Percentiles rank a stretch among this genome's conserved stretches.
phyloP scores from a whole-genome alignment of 1,140 invertebrate species.

The Bombus ignitus region DNA sequence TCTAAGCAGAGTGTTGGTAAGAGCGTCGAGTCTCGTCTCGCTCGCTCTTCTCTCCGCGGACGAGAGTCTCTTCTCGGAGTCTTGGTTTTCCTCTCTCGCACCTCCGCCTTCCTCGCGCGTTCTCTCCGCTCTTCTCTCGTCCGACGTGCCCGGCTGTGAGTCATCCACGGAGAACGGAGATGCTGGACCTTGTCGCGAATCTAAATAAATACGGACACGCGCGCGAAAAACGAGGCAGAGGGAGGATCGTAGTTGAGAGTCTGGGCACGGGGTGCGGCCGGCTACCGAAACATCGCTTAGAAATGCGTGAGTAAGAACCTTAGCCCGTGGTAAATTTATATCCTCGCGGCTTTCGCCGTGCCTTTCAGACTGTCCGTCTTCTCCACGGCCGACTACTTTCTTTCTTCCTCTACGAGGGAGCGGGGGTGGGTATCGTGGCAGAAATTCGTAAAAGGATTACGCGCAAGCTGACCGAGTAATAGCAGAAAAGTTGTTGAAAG shows the following conservation, averaged over 20 bases:
- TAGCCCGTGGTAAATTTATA: conserved; percentile 74
- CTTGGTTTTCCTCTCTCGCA: conserved; percentile 15
- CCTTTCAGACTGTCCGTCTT: not conserved
- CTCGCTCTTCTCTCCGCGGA: conserved; percentile 25
- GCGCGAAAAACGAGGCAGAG: conserved; percentile 24
- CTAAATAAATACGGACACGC: conserved; percentile 75
- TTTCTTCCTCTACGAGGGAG: not conserved
- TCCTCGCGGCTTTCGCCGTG: conserved; percentile 59
- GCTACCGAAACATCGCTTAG: conserved; percentile 74
- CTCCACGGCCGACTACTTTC: too few species aligned
- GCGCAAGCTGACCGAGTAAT: too few species aligned
- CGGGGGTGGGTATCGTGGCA: too few species aligned
- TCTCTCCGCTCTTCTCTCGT: not conserved
- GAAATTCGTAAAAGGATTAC: too few species aligned
- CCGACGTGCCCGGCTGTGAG: conserved; percentile 14
- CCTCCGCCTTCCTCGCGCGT: not conserved
- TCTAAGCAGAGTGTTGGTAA: conserved; percentile 71
- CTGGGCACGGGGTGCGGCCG: conserved; percentile 50
- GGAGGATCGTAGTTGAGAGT: conserved; percentile 19
- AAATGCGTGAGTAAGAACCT: conserved; percentile 78
- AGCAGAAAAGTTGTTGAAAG: not conserved
- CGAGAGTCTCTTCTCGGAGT: conserved; percentile 27
- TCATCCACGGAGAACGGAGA: conserved; percentile 64
- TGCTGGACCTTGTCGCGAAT: conserved; percentile 74
- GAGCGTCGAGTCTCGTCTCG: conserved; percentile 40